These are phyloP conservation scores for Leptinotarsa rubiginosa DNA, from an alignment of 2,888 invertebrate genomes.

Conservation along the genomic window DNA sequence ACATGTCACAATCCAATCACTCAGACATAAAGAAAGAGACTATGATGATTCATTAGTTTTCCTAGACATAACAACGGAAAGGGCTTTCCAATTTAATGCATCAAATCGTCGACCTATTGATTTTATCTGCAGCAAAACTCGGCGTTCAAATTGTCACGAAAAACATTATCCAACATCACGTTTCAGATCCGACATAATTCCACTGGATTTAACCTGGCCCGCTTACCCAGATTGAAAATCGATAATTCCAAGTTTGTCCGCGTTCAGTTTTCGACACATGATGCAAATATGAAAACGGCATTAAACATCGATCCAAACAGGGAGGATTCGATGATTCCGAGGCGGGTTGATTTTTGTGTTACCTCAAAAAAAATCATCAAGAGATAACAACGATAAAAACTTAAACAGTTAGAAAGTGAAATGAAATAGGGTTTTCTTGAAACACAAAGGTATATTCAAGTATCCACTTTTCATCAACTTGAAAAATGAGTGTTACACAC, in stretches of 20 bases:
- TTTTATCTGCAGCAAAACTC: not conserved
- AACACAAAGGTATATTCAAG: no score
- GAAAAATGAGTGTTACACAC: no score
- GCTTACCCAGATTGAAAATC: constrained; percentile 22
- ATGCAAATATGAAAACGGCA: not conserved
- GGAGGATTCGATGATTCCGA: no score
- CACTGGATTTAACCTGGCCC: constrained; percentile 6
- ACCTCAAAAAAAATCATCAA: no score
- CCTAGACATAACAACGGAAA: not conserved
- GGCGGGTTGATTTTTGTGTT: no score
- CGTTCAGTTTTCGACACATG: not conserved
- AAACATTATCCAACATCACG: constrained; percentile 6
- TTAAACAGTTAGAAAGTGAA: no score
- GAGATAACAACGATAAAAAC: no score
- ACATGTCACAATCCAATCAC: no score
- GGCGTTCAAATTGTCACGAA: constrained; percentile 6
- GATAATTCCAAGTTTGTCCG: constrained; percentile 22
- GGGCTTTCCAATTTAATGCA: not conserved
- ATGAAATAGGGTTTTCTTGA: no score
- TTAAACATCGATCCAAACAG: not conserved
- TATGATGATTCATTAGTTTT: not conserved
- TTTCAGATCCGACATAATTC: constrained; percentile 10
- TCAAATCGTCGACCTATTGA: not conserved
- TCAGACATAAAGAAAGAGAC: constrained; percentile 5
- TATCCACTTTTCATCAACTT: no score